Conservation (phyloP, 2,113 vertebrate species). For the Origma solitaria region DNA sequence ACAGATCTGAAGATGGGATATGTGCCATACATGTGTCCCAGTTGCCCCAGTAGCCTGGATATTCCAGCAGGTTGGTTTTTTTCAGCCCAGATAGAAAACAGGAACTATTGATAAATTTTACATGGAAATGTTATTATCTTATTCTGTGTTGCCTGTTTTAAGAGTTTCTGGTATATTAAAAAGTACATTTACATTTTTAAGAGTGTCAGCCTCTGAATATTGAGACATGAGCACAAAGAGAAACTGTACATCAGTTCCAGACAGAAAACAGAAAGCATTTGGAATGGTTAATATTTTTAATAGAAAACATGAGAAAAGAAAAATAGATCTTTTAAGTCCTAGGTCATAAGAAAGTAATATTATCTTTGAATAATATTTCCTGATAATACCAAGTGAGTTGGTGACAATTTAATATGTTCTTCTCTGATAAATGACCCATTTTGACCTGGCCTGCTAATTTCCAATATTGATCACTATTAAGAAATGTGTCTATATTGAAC, state of each 20-base stretch:
- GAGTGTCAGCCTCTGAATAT: not conserved
- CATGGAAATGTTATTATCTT: not conserved
- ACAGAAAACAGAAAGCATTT: not conserved
- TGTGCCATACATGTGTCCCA: rapidly evolving
- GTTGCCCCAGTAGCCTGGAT: not conserved
- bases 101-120: not conserved
- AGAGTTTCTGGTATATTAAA: not conserved
- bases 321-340: not conserved
- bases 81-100: not conserved
- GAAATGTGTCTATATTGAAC: not conserved
- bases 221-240: not conserved
- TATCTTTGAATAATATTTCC: not conserved
- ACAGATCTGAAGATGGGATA: not conserved
- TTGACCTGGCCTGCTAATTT: not conserved
- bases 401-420: not conserved
- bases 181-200: not conserved
- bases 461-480: not conserved
- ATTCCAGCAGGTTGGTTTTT: not conserved
- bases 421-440: not conserved
- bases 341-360: not conserved
- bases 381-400: not conserved
- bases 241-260: not conserved
- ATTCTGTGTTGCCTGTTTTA: not conserved
- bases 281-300: not conserved
- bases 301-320: not conserved